Evolutionary conservation across 2,797 vertebrate genomes (phyloP), one percentile per base, ranked within the genome.

Genomic region (Thaleichthys pacificus): DNA sequence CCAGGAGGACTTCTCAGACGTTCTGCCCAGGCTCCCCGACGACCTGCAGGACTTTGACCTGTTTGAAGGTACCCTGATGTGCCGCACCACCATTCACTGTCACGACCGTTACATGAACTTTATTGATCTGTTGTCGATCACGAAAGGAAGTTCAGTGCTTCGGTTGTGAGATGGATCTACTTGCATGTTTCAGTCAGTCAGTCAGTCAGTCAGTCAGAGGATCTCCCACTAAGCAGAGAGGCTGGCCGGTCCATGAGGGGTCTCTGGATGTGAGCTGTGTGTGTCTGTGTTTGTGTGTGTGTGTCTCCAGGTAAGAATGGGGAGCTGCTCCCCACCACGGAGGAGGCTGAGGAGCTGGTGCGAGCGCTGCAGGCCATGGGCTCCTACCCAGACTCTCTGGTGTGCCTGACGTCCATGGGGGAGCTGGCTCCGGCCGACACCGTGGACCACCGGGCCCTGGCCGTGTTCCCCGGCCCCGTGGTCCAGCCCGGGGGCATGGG

Each of bases 31-130:
- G 89, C 93, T 99, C 78, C 94, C 98, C 0, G 98, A 99, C 72
- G 98, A 99, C 89, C 93, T 99, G 85, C 98, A 96, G 88, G 98
- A 97, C 90, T 99, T 99, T 85, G 98, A 99, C 93, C 94, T 99
- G 81, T 99, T 99, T 93, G 98, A 99, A 97, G 98, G 98, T 99
- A 90, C 64, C 19, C 4, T 6, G 5, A 75, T 24, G 71, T 8
- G 1, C 51, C 51, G 6, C 51, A 6, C 47, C 47, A 51, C 47
- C 47, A 8, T 12, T 17, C 47, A 35, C 32, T 35, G 32, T 35
- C 32, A 42, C 5, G 32, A 6, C 32, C 32, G 32, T 7, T 1
- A 5, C 32, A 0, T 7, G 32, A 7, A 42, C 38, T 6, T 42
- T 2, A 42, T 42, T 42, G 38, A 42, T 42, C 38, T 42, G 26